These are phyloP conservation scores for Pongo pygmaeus DNA, from an alignment of 2,113 vertebrate species.

Conservation along the genomic window DNA sequence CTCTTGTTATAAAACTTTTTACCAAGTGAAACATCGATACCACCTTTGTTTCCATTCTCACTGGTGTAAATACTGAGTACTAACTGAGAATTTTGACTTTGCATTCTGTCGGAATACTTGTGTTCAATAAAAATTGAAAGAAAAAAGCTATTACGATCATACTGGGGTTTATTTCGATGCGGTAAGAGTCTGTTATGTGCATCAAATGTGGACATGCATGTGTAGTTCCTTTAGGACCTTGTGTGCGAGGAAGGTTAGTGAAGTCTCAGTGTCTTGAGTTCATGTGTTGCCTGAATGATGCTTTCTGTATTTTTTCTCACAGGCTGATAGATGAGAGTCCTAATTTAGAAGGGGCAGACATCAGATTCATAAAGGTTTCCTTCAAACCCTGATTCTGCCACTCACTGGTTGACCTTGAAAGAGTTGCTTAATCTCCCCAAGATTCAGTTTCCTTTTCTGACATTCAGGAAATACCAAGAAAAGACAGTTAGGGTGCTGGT, in stretches of 20 bases:
- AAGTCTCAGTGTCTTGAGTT: background rate
- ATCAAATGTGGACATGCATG: background rate
- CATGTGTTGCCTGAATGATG: background rate
- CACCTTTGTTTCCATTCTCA: slow-evolving; percentile 91
- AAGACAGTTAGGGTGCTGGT: background rate
- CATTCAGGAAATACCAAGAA: background rate
- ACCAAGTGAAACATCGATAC: slow-evolving; percentile 90
- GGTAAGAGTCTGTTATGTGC: background rate
- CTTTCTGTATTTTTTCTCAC: background rate
- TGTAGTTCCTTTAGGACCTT: background rate
- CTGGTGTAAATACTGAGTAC: slow-evolving; percentile 97
- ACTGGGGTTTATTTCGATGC: slow-evolving; percentile 55
- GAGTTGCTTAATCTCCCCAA: background rate
- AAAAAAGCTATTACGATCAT: slow-evolving; percentile 54
- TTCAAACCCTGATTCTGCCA: background rate
- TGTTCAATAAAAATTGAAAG: slow-evolving; percentile 95
- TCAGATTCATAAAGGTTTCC: background rate
- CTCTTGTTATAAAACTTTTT: slow-evolving; percentile 93
- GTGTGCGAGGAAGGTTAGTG: background rate
- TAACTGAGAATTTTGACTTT: slow-evolving; percentile 94
- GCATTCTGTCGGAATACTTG: slow-evolving; percentile 95
- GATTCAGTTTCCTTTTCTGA: background rate
- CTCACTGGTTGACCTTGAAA: background rate
- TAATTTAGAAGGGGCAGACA: background rate
- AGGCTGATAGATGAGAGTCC: background rate